Evolutionary conservation across 2,888 invertebrate genomes (phyloP).

Genomic region (Erpobdella octoculata): DNA sequence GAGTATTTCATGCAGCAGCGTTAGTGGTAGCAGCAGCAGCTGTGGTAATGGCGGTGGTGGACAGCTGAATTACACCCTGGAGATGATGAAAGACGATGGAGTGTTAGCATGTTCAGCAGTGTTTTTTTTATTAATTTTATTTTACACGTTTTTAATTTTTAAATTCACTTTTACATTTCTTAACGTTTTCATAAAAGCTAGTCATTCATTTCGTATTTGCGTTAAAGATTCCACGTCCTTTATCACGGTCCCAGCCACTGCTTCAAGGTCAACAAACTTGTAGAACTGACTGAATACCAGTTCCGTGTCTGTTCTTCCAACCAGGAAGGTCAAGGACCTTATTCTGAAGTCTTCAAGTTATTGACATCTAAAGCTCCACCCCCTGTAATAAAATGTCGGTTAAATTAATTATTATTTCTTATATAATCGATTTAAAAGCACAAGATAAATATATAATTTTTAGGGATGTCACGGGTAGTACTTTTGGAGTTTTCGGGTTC

Average conservation of each 20-base stretch:
- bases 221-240: constrained; percentile 50
- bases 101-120: constrained; percentile 43
- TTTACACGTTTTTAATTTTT: background rate
- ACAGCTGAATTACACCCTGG: constrained; percentile 70
- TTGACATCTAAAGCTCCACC: constrained; percentile 73
- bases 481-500: no score
- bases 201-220: background rate
- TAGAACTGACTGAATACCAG: constrained; percentile 72
- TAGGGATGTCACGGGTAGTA: no score
- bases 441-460: no score
- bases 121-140: background rate
- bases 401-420: background rate
- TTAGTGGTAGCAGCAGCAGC: background rate
- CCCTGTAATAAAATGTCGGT: constrained; percentile 63
- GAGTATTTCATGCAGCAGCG: constrained; percentile 52
- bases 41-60: constrained; percentile 45
- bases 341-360: constrained; percentile 65
- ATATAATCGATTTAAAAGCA: background rate
- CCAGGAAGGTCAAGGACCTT: constrained; percentile 75
- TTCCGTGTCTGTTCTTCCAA: constrained; percentile 79
- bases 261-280: constrained; percentile 74
- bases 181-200: background rate
- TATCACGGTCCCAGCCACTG: constrained; percentile 72
- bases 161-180: background rate
- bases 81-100: constrained; percentile 62